Base-by-base conservation (phyloP, 2,113 vertebrate species). In the Motacilla tschutschensis region DNA sequence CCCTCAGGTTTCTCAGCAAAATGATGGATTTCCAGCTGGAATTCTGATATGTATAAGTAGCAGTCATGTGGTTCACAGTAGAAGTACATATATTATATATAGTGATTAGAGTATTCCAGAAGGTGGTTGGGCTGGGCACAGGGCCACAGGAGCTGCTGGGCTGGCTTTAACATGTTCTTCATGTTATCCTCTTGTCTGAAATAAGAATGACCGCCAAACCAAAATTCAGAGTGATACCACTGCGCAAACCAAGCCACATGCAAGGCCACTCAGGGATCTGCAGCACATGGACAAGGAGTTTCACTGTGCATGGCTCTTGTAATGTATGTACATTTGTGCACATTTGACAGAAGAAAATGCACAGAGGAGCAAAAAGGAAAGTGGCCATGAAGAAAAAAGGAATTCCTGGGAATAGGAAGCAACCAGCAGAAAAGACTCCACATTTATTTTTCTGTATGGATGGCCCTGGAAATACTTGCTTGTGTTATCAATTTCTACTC, bases 271-370 rank as follows among this genome's bases (percentile, higher is more conserved):
- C 36, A 44, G 20, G 58, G 40, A 62, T 57, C 48, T 31, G 38
- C 29, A 57, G 29, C 29, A 25, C 0, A 2, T 29, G 60, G 69
- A 41, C 5, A 13, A 44, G 59, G 36, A 71, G 35, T 17, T 35
- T 64, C 54, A 55, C 36, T 38, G 64, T 25, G n/a, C 25, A 12
- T 0, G 0, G 54, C 11, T 85, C 21, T 28, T 53, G 33, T 31
- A 36, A n/a, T n/a, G n/a, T n/a, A n/a, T n/a, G n/a, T n/a, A 58
- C 0, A 2, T 20, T 19, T 22, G 18, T 24, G 51, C 26, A 35
- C 0, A 4, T 41, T 2, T 38, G 28, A 43, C 33, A 72, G 48
- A 40, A 88, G 66, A 59, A 85, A 40, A 71, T 1, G 14, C 14
- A 20, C n/a, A 85, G 44, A 75, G 36, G 13, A 78, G 40, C 20